Percentiles rank a stretch among this genome's conserved stretches.
These are phyloP conservation scores for Petrolisthes cinctipes DNA, from an alignment of 2,888 invertebrate species.

Conservation along the genomic window DNA sequence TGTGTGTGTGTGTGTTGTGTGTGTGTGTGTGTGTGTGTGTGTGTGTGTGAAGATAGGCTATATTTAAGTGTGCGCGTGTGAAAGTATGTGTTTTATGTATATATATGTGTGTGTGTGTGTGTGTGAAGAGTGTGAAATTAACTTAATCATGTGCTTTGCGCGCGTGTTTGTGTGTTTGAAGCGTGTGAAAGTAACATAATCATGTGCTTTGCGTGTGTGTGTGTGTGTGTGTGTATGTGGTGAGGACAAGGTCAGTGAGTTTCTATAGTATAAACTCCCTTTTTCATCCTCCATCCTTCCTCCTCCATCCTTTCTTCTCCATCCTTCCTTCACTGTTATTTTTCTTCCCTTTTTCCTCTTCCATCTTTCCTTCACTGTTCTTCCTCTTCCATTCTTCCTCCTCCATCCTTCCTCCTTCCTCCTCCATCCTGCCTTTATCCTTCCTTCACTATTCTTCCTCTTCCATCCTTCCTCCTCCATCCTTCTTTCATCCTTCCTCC, in stretches of 20 bases:
- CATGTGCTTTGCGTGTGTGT: background rate
- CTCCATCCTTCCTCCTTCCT: background rate
- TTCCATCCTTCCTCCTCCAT: background rate
- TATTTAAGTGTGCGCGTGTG: background rate
- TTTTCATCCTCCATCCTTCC: background rate
- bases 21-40: too few species aligned
- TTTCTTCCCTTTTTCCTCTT: background rate
- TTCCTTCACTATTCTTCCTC: background rate
- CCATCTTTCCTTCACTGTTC: background rate
- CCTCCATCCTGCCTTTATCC: background rate
- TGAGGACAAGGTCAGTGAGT: background rate
- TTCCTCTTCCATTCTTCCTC: background rate
- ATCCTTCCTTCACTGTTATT: background rate
- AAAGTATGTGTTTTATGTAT: background rate
- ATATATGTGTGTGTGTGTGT: background rate
- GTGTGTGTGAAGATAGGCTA: background rate
- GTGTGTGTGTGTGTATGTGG: background rate
- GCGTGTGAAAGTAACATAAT: background rate
- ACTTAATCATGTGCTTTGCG: too few species aligned
- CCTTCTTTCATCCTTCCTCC: background rate
- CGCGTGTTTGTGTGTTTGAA: background rate
- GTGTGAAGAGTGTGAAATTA: background rate
- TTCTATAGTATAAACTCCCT: background rate
- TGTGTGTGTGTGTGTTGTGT: conserved; percentile 13
- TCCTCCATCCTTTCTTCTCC: background rate